Percentiles rank a stretch among this genome's conserved stretches.
These are phyloP conservation scores for Alloscopus bannaensis DNA, from an alignment of 2,888 invertebrate genomes.

Conservation along the genomic window DNA sequence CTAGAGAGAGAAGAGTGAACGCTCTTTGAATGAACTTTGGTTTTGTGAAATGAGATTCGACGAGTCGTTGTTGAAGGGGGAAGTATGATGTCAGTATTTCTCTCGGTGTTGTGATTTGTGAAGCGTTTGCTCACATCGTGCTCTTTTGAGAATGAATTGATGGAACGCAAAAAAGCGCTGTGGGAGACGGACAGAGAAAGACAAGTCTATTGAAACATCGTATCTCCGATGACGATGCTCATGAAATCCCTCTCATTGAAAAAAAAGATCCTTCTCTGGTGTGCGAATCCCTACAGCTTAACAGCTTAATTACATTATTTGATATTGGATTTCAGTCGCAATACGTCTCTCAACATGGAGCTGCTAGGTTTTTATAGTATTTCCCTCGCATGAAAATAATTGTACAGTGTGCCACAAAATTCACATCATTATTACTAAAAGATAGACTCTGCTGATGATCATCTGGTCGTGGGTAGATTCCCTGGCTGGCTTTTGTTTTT, in stretches of 20 bases:
- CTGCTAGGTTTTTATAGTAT: not conserved
- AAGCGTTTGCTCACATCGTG: no score
- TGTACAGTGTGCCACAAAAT: not conserved
- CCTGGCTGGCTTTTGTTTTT: constrained; percentile 18
- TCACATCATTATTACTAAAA: constrained; percentile 27
- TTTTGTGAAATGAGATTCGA: no score
- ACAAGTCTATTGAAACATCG: constrained; percentile 13
- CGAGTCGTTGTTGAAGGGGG: no score
- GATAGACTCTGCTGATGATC: not conserved
- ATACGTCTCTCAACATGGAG: no score
- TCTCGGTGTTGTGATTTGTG: no score
- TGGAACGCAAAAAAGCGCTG: not conserved
- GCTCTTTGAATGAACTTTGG: no score
- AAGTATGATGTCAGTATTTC: no score
- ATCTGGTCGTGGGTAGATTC: constrained; percentile 6
- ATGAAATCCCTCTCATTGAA: constrained; percentile 17
- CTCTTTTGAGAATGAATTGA: no score
- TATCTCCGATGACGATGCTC: no score
- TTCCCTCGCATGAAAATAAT: no score
- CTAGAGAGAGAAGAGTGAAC: no score
- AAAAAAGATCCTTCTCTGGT: constrained; percentile 30
- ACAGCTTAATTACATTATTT: constrained; percentile 61
- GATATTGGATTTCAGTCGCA: constrained; percentile 36
- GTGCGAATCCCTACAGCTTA: constrained; percentile 43
- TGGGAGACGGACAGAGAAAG: not conserved